These are phyloP conservation scores for Peromyscus attwateri DNA, from an alignment of 2,797 vertebrate genomes.

Conservation along the genomic window DNA sequence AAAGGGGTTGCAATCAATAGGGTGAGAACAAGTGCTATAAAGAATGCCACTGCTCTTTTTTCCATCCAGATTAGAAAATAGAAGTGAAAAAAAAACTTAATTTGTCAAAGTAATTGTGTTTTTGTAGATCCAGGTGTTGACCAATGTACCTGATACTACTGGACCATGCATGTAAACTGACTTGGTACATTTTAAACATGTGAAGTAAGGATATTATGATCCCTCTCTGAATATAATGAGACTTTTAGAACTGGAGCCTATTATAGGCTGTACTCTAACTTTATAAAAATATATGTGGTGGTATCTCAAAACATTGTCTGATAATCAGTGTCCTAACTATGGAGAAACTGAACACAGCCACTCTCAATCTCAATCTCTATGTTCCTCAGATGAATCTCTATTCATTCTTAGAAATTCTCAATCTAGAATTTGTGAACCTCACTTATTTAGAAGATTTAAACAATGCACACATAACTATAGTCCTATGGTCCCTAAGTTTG, in stretches of 20 bases:
- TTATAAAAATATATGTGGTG: background rate
- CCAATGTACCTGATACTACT: background rate
- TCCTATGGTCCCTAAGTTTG: background rate
- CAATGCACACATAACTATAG: background rate
- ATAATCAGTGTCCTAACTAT: background rate
- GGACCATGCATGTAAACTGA: background rate
- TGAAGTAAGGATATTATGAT: background rate
- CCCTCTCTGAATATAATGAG: background rate
- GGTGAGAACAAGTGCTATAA: background rate
- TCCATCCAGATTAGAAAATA: background rate
- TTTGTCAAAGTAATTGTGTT: background rate
- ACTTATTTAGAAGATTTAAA: conserved; percentile 1
- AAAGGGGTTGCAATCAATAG: background rate
- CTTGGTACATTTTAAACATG: background rate
- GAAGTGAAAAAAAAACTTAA: background rate
- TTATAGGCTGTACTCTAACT: background rate
- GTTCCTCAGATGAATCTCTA: conserved; percentile 2
- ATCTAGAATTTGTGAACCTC: background rate
- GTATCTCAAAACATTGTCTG: background rate
- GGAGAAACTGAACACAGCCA: background rate
- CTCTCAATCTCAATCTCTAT: background rate
- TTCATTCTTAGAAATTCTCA: background rate
- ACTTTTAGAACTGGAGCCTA: background rate
- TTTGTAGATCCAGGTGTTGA: background rate
- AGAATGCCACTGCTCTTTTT: background rate